phyloP scores from a whole-genome alignment of 2,888 invertebrate genomes.

The Nymphalis c-album region DNA sequence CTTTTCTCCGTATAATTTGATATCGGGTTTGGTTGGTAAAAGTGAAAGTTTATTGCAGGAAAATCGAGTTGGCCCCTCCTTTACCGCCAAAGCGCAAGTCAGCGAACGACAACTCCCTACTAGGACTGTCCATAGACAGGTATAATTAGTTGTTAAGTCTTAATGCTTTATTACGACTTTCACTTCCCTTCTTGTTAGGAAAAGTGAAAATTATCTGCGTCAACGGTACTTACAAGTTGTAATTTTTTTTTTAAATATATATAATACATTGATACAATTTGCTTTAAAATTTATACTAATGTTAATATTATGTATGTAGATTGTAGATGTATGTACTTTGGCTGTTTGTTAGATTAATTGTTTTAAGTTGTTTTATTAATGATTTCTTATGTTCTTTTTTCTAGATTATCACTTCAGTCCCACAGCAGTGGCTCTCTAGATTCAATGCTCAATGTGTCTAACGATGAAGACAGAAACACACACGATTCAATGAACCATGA shows the following conservation, averaged over 20 bases:
- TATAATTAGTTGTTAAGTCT: constrained; percentile 45
- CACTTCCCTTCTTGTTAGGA: constrained; percentile 3
- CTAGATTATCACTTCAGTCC: constrained; percentile 87
- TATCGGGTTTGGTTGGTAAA: constrained; percentile 41
- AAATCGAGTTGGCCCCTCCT: constrained; percentile 87
- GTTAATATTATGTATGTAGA: too few species aligned
- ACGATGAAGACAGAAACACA: constrained; percentile 85
- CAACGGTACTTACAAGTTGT: too few species aligned
- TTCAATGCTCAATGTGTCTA: constrained; percentile 93
- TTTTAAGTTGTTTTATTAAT: neutral
- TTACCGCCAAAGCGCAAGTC: constrained; percentile 88
- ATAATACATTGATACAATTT: too few species aligned
- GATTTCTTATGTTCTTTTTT: constrained; percentile 38
- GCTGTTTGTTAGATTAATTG: neutral
- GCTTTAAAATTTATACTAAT: too few species aligned
- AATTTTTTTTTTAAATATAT: too few species aligned
- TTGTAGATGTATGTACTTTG: too few species aligned
- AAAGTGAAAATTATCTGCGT: neutral
- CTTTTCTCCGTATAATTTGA: constrained; percentile 39
- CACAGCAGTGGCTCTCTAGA: constrained; percentile 92
- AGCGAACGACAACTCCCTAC: constrained; percentile 75
- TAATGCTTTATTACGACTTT: constrained; percentile 18
- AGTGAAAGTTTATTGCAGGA: constrained; percentile 71
- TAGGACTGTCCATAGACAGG: constrained; percentile 83
- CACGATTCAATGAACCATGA: constrained; percentile 72